Percentiles rank a stretch among this genome's conserved stretches.
Evolutionary conservation across 2,888 invertebrate species (phyloP).

Genomic region (Cryptocheilus praepositus): DNA sequence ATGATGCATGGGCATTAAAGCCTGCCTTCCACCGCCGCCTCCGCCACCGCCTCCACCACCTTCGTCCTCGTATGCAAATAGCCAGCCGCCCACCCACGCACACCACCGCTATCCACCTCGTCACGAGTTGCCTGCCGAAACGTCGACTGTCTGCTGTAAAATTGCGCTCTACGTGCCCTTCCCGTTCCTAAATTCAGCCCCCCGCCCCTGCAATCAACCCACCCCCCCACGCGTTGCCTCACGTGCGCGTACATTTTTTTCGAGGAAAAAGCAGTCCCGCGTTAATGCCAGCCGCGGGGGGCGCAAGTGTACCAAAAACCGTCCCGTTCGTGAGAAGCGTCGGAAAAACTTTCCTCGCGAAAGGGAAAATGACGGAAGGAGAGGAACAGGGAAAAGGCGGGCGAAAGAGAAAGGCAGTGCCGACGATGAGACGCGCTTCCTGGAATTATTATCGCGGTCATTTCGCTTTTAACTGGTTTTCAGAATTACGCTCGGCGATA

Average conservation of each 20-base stretch:
- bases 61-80: constrained; percentile 71
- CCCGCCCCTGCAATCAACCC: not conserved
- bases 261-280: constrained; percentile 1
- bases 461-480: no score
- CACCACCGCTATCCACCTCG: constrained; percentile 38
- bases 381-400: no score
- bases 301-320: not conserved
- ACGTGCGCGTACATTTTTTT: constrained; percentile 37
- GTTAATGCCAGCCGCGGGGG: constrained; percentile 8
- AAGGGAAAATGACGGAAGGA: no score
- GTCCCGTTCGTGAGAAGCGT: not conserved
- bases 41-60: constrained; percentile 32
- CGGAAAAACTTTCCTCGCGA: not conserved
- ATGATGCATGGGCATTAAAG: constrained; percentile 74
- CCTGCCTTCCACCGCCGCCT: constrained; percentile 51
- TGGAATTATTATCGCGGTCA: no score
- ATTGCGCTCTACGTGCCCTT: not conserved
- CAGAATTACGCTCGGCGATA: no score
- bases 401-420: no score
- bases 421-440: no score
- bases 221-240: no score
- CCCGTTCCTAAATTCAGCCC: not conserved
- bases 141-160: constrained; percentile 34
- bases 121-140: constrained; percentile 32
- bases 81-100: constrained; percentile 50